These are phyloP conservation scores for Endotricha flammealis DNA, from an alignment of 2,888 invertebrate genomes.

Conservation along the genomic window DNA sequence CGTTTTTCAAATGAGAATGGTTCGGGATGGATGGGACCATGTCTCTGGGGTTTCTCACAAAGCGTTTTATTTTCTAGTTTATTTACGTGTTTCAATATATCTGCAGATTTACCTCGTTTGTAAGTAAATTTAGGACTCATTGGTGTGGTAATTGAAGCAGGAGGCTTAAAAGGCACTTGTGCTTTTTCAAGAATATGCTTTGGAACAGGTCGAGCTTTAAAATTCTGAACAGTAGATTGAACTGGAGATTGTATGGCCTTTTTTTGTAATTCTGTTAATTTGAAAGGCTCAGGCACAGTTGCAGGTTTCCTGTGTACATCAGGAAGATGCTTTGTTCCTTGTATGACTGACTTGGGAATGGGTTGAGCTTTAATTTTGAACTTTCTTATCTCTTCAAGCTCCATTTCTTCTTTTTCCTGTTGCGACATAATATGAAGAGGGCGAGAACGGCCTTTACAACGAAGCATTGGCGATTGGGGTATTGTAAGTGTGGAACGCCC, in stretches of 20 bases:
- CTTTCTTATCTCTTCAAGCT: slow-evolving; percentile 81
- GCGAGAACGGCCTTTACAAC: slow-evolving; percentile 76
- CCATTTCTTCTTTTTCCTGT: slow-evolving; percentile 79
- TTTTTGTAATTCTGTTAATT: slow-evolving; percentile 77
- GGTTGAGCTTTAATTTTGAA: slow-evolving; percentile 83
- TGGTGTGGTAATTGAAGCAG: slow-evolving; percentile 43
- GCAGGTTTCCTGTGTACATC: slow-evolving; percentile 71
- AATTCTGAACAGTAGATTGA: slow-evolving; percentile 44
- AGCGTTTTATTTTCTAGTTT: slow-evolving; percentile 12
- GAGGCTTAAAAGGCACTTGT: slow-evolving; percentile 46
- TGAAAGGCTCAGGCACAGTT: slow-evolving; percentile 81
- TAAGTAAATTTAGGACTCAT: slow-evolving; percentile 54
- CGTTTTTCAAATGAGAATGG: slow-evolving; percentile 86
- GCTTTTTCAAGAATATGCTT: slow-evolving; percentile 70
- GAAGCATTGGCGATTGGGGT: slow-evolving; percentile 74
- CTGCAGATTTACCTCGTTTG: slow-evolving; percentile 43
- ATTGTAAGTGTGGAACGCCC: slow-evolving; percentile 53
- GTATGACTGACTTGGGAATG: slow-evolving; percentile 78
- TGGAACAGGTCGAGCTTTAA: slow-evolving; percentile 82
- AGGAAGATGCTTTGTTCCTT: slow-evolving; percentile 66
- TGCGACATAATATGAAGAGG: slow-evolving; percentile 73
- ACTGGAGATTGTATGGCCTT: slow-evolving; percentile 41
- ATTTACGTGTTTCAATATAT: slow-evolving; percentile 30
- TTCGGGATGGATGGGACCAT: slow-evolving; percentile 49
- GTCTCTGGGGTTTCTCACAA: slow-evolving; percentile 32